phyloP scores from a whole-genome alignment of 2,113 vertebrate genomes.

The Phasianus colchicus region DNA sequence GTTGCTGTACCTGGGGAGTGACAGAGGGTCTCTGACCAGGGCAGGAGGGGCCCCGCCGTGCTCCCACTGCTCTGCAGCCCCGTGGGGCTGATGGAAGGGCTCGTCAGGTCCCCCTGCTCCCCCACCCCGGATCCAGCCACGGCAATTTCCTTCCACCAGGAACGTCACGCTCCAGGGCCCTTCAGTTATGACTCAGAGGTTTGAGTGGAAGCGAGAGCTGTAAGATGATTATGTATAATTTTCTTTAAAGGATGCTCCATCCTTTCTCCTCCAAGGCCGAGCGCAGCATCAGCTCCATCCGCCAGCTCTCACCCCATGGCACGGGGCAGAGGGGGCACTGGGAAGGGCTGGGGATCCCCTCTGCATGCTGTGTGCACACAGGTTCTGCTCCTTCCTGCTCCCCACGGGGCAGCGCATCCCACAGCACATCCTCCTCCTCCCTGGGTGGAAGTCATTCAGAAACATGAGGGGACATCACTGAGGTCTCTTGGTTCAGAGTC shows the following conservation, averaged over 20 bases:
- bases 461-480: rapidly evolving
- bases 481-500: background rate
- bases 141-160: constrained; percentile 66
- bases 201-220: constrained; percentile 41
- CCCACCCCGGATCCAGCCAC: constrained; percentile 15
- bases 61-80: rapidly evolving
- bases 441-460: background rate
- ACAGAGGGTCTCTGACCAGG: rapidly evolving
- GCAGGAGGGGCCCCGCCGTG: rapidly evolving
- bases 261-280: constrained; percentile 27
- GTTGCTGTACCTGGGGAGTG: background rate
- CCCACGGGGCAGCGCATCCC: rapidly evolving
- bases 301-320: background rate
- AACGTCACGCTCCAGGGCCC: constrained; percentile 65
- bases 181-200: constrained; percentile 72
- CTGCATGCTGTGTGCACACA: rapidly evolving
- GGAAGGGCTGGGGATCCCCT: background rate
- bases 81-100: background rate
- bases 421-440: background rate
- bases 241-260: constrained; percentile 66
- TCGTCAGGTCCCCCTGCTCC: background rate
- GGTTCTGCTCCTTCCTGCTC: background rate
- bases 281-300: constrained; percentile 16
- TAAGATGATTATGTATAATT: constrained; percentile 60
- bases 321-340: rapidly evolving